Percentiles rank a stretch among this genome's conserved stretches.
Conservation (phyloP, 2,888 invertebrate species). For the Lasius fuliginosus region DNA sequence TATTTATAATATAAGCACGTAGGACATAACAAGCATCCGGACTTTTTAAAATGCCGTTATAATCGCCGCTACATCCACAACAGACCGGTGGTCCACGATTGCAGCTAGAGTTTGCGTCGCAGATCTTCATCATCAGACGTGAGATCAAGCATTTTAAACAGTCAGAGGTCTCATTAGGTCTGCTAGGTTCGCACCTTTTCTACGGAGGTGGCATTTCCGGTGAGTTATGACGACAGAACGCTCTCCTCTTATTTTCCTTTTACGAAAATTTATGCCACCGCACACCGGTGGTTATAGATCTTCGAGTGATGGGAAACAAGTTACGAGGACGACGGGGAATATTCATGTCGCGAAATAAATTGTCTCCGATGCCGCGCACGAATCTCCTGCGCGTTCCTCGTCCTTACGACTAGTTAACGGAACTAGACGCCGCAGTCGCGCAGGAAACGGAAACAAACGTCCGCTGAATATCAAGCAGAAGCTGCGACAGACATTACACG, state of each 20-base stretch:
- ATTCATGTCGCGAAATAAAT: constrained; percentile 80
- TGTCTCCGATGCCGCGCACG: constrained; percentile 58
- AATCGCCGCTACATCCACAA: constrained; percentile 54
- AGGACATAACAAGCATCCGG: neutral
- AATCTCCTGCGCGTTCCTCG: constrained; percentile 10
- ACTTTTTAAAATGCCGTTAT: constrained; percentile 63
- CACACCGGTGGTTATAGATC: constrained; percentile 66
- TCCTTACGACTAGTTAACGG: constrained; percentile 41
- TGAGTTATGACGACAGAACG: constrained; percentile 68
- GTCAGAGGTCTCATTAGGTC: constrained; percentile 75
- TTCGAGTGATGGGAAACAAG: constrained; percentile 77
- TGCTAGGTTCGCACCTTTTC: constrained; percentile 77
- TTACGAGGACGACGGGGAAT: constrained; percentile 75
- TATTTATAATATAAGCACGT: neutral
- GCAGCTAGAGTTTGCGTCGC: constrained; percentile 53
- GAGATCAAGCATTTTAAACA: constrained; percentile 76
- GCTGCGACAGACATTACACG: neutral
- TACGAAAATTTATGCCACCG: constrained; percentile 70
- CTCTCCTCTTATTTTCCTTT: constrained; percentile 34
- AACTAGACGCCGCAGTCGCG: constrained; percentile 27
- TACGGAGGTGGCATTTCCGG: constrained; percentile 70
- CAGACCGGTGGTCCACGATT: constrained; percentile 47
- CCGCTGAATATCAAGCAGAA: constrained; percentile 68
- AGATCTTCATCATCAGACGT: constrained; percentile 43
- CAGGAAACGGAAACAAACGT: constrained; percentile 65